Evolutionary conservation across 2,797 vertebrate species (phyloP).

Genomic region (Ctenosaura bakeri): DNA sequence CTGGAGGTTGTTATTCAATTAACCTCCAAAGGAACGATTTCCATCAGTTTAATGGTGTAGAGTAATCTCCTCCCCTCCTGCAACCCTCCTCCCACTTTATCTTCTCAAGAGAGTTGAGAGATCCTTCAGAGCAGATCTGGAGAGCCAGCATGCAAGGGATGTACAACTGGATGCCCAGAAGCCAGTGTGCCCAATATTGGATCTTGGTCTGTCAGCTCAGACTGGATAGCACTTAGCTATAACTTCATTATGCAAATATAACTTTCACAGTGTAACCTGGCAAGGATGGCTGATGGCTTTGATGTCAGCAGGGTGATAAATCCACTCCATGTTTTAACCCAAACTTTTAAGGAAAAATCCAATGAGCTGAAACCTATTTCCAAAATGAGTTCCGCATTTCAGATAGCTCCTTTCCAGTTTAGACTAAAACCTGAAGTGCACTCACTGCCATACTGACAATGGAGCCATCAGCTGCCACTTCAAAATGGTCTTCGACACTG

Average conservation of each 20-base stretch:
- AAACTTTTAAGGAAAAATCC: too few relatives aligned
- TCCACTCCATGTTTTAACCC: too few relatives aligned
- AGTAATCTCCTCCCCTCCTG: not conserved
- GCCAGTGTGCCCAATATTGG: not conserved
- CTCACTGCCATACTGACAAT: too few relatives aligned
- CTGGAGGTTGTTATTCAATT: not conserved
- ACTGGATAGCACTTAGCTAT: not conserved
- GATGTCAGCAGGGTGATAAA: too few relatives aligned
- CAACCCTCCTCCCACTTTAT: not conserved
- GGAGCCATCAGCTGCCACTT: too few relatives aligned
- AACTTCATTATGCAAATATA: not conserved
- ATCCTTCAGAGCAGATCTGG: not conserved
- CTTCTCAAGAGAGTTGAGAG: not conserved
- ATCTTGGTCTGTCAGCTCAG: not conserved
- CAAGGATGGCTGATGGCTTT: too few relatives aligned
- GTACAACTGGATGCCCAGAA: not conserved
- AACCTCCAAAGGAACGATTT: not conserved
- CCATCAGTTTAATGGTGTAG: too few relatives aligned
- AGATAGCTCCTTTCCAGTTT: too few relatives aligned
- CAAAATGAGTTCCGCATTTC: too few relatives aligned
- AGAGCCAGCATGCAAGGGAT: not conserved
- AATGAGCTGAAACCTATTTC: too few relatives aligned
- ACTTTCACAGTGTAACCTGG: not conserved
- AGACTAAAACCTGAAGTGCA: too few relatives aligned
- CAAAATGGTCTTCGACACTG: not conserved